These are phyloP conservation scores for Melangyna quadrimaculata DNA, from an alignment of 2,888 invertebrate species.

Conservation along the genomic window DNA sequence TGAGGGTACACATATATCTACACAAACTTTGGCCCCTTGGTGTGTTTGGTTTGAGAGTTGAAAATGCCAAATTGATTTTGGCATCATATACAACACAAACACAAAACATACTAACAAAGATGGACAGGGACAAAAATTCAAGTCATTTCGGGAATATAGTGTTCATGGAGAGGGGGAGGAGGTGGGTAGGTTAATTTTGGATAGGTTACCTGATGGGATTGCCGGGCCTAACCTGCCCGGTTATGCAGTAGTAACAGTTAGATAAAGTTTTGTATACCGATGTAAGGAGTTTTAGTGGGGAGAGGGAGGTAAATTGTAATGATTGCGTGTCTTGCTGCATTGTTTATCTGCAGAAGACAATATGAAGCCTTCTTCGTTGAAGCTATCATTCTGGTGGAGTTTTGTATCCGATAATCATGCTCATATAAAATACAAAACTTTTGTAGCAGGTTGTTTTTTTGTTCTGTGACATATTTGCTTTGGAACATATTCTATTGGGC, in stretches of 20 bases:
- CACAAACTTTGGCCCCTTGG: conserved; percentile 56
- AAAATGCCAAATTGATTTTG: conserved; percentile 65
- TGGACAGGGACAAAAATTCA: conserved; percentile 27
- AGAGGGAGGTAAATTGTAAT: conserved; percentile 37
- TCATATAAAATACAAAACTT: conserved; percentile 18
- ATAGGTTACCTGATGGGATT: neutral
- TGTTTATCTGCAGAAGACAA: conserved; percentile 47
- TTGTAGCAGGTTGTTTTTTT: neutral
- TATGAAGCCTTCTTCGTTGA: neutral
- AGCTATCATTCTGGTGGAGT: conserved; percentile 2
- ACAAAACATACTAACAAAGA: neutral
- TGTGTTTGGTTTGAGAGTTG: neutral
- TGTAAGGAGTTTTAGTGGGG: neutral
- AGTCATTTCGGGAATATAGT: neutral
- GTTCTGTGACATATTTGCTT: neutral
- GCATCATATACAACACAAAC: conserved; percentile 22
- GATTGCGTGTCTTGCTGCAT: conserved; percentile 60
- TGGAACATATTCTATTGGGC: neutral
- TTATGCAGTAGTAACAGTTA: conserved; percentile 23
- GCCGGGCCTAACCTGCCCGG: neutral
- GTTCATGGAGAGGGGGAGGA: neutral
- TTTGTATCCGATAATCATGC: neutral
- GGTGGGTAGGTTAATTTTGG: neutral
- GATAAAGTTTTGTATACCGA: conserved; percentile 5
- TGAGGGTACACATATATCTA: neutral